phyloP scores from a whole-genome alignment of 1,140 invertebrate genomes.

The Drosophila pseudoobscura region DNA sequence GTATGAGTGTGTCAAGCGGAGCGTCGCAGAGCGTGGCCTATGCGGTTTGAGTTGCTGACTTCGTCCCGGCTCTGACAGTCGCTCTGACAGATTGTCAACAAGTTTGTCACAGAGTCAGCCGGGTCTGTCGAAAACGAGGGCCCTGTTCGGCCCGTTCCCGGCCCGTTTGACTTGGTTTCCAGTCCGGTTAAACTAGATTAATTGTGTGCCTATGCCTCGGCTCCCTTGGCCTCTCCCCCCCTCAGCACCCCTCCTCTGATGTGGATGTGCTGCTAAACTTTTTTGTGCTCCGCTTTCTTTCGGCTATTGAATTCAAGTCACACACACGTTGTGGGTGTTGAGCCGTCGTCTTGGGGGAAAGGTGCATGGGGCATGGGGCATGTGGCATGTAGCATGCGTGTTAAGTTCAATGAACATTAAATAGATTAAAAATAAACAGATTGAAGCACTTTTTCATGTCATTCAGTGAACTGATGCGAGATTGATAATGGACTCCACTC shows the following conservation, averaged over 20 bases:
- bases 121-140: conserved; percentile 31
- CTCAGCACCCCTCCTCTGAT: background rate
- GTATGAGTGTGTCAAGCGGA: conserved; percentile 38
- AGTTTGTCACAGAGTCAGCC: conserved; percentile 64
- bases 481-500: conserved; percentile 20
- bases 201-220: conserved; percentile 61
- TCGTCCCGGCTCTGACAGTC: conserved; percentile 18
- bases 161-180: conserved; percentile 54
- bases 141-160: conserved; percentile 16
- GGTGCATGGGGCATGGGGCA: conserved; percentile 17
- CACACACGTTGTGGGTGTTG: conserved; percentile 60
- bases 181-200: conserved; percentile 81
- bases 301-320: conserved; percentile 68
- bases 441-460: conserved; percentile 51
- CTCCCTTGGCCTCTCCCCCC: background rate
- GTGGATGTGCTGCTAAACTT: background rate
- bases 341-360: conserved; percentile 35
- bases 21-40: conserved; percentile 34
- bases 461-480: conserved; percentile 41
- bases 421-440: conserved; percentile 70
- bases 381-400: conserved; percentile 43
- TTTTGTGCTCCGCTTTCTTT: conserved; percentile 39
- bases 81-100: conserved; percentile 70
- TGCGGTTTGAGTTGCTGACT: conserved; percentile 29
- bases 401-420: conserved; percentile 74